phyloP scores from a whole-genome alignment of 1,140 invertebrate species.

The Fopius arisanus region DNA sequence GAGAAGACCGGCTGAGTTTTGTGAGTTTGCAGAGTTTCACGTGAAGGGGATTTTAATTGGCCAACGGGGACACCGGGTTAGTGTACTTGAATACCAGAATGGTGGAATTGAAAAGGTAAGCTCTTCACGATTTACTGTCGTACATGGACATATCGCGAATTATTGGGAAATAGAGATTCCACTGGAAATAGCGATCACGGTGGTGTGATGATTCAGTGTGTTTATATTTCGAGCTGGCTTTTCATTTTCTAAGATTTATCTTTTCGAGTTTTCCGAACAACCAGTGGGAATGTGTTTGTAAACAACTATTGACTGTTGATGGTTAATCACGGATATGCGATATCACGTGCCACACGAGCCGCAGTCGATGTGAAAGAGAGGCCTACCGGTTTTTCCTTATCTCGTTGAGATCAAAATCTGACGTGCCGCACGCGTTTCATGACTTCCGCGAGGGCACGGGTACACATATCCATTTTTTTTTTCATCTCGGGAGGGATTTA shows the following conservation, averaged over 20 bases:
- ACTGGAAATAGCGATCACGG: background rate
- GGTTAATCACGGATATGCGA: slow-evolving; percentile 20
- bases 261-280: background rate
- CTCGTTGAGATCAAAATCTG: slow-evolving; percentile 52
- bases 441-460: slow-evolving; percentile 34
- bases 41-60: slow-evolving; percentile 40
- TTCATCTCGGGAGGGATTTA: background rate
- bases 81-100: background rate
- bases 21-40: slow-evolving; percentile 12
- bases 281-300: slow-evolving; percentile 5
- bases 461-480: slow-evolving; percentile 16
- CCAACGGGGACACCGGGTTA: background rate
- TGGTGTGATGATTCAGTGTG: too few relatives aligned
- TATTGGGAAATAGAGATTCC: too few relatives aligned
- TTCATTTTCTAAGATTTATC: background rate
- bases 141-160: background rate
- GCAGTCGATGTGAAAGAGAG: slow-evolving; percentile 22
- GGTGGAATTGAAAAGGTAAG: background rate
- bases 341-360: slow-evolving; percentile 21
- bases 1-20: slow-evolving; percentile 2
- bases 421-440: slow-evolving; percentile 52
- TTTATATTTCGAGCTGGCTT: too few relatives aligned
- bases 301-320: slow-evolving; percentile 17
- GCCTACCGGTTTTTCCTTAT: slow-evolving; percentile 52
- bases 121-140: background rate